A percentile compares a stretch with the other conserved stretches of the same genome.
Conservation (phyloP, 1,140 invertebrate genomes). For the Kradibia gibbosae region DNA sequence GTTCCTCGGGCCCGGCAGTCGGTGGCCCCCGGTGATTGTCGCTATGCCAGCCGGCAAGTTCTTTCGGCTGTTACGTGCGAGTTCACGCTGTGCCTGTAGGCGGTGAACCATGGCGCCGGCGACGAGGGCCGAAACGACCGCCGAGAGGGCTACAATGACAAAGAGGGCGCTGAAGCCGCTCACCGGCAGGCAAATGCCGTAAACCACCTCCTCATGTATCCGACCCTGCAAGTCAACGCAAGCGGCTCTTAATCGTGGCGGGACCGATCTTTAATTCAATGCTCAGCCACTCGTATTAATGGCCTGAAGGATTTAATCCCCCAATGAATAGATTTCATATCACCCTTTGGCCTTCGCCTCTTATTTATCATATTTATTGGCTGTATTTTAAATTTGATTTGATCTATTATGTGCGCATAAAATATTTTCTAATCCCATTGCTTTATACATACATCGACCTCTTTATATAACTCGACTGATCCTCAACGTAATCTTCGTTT, state of each 20-base stretch:
- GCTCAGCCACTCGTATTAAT: neutral
- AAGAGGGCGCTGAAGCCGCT: conserved; percentile 90
- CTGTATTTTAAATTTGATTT: too few species aligned
- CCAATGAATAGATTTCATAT: neutral
- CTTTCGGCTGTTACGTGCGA: conserved; percentile 70
- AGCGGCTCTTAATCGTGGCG: neutral
- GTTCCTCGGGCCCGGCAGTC: conserved; percentile 62
- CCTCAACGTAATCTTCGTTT: too few species aligned
- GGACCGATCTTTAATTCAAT: neutral
- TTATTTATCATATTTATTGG: too few species aligned
- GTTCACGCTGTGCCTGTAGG: conserved; percentile 82
- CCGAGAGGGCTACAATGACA: conserved; percentile 87
- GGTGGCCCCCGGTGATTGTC: conserved; percentile 79
- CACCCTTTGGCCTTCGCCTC: too few species aligned
- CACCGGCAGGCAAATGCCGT: conserved; percentile 92
- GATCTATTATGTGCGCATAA: too few species aligned
- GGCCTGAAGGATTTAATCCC: neutral
- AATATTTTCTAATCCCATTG: too few species aligned
- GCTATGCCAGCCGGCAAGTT: conserved; percentile 76
- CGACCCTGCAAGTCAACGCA: conserved; percentile 77
- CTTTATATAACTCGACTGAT: too few species aligned
- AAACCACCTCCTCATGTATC: conserved; percentile 89
- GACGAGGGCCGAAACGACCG: conserved; percentile 85
- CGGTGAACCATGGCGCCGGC: conserved; percentile 83
- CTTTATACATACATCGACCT: too few species aligned